Evolutionary conservation across 2,888 invertebrate genomes (phyloP), one percentile per base, ranked within the genome.

Genomic region (Andrena marginata): DNA sequence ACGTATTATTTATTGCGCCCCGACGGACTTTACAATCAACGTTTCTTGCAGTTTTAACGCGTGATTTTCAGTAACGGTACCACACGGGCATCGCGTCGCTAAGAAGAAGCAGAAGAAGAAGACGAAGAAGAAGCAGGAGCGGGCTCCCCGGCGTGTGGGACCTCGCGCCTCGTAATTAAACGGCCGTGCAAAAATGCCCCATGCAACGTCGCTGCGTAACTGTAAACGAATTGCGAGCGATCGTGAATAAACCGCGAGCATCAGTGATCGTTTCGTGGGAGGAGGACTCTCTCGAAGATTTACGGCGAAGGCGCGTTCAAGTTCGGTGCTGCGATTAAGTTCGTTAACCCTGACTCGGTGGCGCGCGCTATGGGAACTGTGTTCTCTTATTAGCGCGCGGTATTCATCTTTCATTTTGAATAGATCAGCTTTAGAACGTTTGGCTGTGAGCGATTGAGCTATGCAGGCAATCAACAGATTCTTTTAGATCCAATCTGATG

Each of bases 21-120:
- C 31, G 16, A 56, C 31, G 29, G 70, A 70, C 60, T 65, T 82
- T 65, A 62, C 73, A 60, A 51, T 77, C 68, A 63, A 49, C 54
- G 54, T 65, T 59, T 74, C 69, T 62, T 67, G 69, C 62, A 48
- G 69, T 67, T 77, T 78, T 71, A 70, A 72, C 67, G 77, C 78
- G 56, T 23, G 64, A 78, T 73, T 83, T 83, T 83, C 74, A 63
- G 65, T 76, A 82, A 82, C 82, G 75, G 82, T 71, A 82, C 33
- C 56, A 13, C 10, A 10, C 2, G 6, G 2, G n/a, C 31, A 4
- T 42, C 23, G 33, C 20, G 35, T 35, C 16, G 56, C 64, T 35
- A 33, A 49, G 48, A 33, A 10, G 51, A 33, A 20, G 42, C 0
- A 42, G 42, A 16, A 4, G 42, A 42, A 16, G 42, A 42, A 13